Evolutionary conservation across 2,113 vertebrate genomes (phyloP).

Genomic region (Percina caprodes): DNA sequence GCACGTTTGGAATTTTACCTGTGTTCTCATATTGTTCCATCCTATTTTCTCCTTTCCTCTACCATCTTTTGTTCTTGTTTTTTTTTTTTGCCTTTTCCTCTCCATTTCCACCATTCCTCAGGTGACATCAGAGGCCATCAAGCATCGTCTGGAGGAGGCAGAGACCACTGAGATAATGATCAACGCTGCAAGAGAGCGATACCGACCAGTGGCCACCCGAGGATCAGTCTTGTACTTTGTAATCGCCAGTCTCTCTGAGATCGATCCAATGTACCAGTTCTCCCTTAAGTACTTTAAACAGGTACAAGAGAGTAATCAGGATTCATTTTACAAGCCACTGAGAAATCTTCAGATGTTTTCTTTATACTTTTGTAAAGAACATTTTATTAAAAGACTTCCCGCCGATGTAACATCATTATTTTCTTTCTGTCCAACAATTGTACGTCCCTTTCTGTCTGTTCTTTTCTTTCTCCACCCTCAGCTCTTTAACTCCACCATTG

Average conservation of each 20-base stretch:
- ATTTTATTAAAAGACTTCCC: not conserved
- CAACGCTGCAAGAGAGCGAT: slow-evolving; percentile 83
- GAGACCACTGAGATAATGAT: slow-evolving; percentile 86
- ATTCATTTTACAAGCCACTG: not conserved
- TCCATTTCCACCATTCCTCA: slow-evolving; percentile 25
- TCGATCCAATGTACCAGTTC: slow-evolving; percentile 89
- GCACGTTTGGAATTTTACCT: not conserved
- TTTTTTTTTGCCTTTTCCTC: not conserved
- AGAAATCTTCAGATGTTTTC: not conserved
- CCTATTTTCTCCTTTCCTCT: not conserved
- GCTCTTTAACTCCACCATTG: slow-evolving; percentile 86
- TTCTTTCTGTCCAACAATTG: not conserved
- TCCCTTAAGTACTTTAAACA: slow-evolving; percentile 93
- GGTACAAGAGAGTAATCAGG: slow-evolving; percentile 49
- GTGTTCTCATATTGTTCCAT: not conserved
- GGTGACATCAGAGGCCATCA: slow-evolving; percentile 86
- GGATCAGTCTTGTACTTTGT: slow-evolving; percentile 87
- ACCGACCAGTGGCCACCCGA: slow-evolving; percentile 83
- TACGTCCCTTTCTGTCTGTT: not conserved
- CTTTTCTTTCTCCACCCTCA: slow-evolving; percentile 46
- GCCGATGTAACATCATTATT: not conserved
- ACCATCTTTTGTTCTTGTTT: not conserved
- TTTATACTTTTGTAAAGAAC: not conserved
- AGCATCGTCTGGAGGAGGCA: slow-evolving; percentile 83
- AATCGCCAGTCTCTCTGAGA: slow-evolving; percentile 87